Evolutionary conservation across 2,113 vertebrate species (phyloP).

Genomic region (Paedocypris sp.): DNA sequence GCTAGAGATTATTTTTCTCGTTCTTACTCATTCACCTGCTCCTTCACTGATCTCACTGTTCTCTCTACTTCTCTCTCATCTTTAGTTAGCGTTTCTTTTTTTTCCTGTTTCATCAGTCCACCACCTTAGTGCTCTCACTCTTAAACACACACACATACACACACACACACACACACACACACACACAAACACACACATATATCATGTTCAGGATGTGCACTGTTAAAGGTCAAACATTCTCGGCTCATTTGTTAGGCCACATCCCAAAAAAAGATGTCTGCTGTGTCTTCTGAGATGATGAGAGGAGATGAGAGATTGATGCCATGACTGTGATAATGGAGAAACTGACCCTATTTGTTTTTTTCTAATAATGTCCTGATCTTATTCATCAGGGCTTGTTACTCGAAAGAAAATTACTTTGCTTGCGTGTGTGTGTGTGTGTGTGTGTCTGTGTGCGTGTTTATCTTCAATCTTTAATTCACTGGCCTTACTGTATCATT

Average conservation of each 20-base stretch:
- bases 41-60: constrained; percentile 41
- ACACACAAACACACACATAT: too few relatives aligned
- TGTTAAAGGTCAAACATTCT: constrained; percentile 58
- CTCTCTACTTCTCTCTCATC: constrained; percentile 1
- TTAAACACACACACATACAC: constrained; percentile 49
- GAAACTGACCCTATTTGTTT: constrained; percentile 4
- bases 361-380: neutral
- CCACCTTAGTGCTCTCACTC: constrained; percentile 8
- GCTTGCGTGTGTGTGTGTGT: neutral
- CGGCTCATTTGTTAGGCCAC: constrained; percentile 40
- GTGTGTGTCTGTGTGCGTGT: too few relatives aligned
- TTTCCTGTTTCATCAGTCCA: neutral
- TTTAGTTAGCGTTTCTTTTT: neutral
- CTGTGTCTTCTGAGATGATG: constrained; percentile 17
- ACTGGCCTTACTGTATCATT: too few relatives aligned
- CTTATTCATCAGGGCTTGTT: neutral
- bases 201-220: constrained; percentile 50
- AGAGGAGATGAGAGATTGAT: neutral
- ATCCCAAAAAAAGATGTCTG: constrained; percentile 41
- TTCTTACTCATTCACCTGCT: constrained; percentile 13
- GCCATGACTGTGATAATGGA: neutral
- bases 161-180: too few relatives aligned
- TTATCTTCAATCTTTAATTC: too few relatives aligned
- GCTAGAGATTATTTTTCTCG: constrained; percentile 34
- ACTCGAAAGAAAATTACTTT: neutral